Conservation (phyloP, 2,888 invertebrate species). For the Stegophylla sp. region DNA sequence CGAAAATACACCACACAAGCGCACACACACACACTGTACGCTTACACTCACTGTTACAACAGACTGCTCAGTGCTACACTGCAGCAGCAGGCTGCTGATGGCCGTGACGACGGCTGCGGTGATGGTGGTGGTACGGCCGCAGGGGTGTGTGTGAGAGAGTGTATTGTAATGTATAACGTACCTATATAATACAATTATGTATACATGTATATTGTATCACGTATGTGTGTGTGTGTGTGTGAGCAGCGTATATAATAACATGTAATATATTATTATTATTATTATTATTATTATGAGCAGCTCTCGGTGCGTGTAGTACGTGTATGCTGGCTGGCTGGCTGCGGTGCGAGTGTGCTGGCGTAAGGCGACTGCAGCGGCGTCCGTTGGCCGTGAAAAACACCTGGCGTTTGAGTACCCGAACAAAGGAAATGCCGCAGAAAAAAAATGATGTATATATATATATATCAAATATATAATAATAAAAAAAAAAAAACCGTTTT, state of each 20-base stretch:
- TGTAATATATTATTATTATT: no score
- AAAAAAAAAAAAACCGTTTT: slow-evolving; percentile 45
- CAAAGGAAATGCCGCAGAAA: slow-evolving; percentile 58
- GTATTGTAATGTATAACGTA: no score
- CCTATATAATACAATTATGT: no score
- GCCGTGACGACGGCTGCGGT: background rate
- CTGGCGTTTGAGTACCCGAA: slow-evolving; percentile 53
- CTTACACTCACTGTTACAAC: background rate
- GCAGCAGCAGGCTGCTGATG: slow-evolving; percentile 10
- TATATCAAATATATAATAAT: slow-evolving; percentile 4
- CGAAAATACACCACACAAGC: slow-evolving; percentile 3
- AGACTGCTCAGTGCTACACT: background rate
- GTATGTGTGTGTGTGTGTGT: background rate
- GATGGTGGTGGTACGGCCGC: slow-evolving; percentile 9
- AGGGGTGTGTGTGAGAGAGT: slow-evolving; percentile 32
- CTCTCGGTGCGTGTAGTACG: background rate
- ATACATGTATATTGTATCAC: background rate
- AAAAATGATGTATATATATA: slow-evolving; percentile 10
- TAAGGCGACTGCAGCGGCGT: slow-evolving; percentile 22
- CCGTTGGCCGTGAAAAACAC: slow-evolving; percentile 56
- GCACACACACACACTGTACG: background rate
- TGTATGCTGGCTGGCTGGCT: background rate
- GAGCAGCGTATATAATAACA: no score
- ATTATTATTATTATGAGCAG: no score
- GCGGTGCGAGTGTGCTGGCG: background rate